These are phyloP conservation scores for Stenoptilia bipunctidactyla DNA, from an alignment of 2,888 invertebrate genomes.

Conservation along the genomic window DNA sequence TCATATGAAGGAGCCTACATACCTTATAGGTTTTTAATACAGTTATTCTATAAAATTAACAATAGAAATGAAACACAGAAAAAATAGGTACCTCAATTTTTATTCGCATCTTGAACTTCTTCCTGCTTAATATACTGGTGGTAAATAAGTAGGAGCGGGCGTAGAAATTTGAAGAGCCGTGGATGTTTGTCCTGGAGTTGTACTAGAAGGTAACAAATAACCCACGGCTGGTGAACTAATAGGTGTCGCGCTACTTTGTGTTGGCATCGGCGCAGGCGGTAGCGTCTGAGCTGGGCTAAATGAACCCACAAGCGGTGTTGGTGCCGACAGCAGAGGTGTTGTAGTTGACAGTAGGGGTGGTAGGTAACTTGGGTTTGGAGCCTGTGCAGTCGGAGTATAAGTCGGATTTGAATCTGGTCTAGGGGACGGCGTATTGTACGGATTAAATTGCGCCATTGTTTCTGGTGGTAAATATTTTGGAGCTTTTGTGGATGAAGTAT, in stretches of 20 bases:
- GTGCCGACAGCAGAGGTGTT: not conserved
- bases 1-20: too few species aligned
- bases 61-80: too few species aligned
- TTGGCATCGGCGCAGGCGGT: not conserved
- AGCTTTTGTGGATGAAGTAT: constrained; percentile 37
- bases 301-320: constrained; percentile 4
- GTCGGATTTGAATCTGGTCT: constrained; percentile 12
- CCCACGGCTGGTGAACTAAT: not conserved
- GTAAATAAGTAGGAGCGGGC: constrained; percentile 45
- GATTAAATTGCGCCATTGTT: constrained; percentile 5
- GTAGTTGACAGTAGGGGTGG: constrained; percentile 12
- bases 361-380: constrained; percentile 20
- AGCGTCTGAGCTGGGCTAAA: constrained; percentile 11
- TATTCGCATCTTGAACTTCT: too few species aligned
- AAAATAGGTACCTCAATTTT: too few species aligned
- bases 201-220: constrained; percentile 1
- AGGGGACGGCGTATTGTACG: constrained; percentile 17
- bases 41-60: too few species aligned
- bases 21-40: too few species aligned
- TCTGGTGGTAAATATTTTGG: constrained; percentile 47
- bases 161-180: constrained; percentile 22
- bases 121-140: constrained; percentile 45
- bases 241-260: constrained; percentile 1
- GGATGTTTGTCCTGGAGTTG: not conserved
- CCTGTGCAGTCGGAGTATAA: constrained; percentile 14